Conservation (phyloP, 2,113 vertebrate species). For the Tachysurus fulvidraco region DNA sequence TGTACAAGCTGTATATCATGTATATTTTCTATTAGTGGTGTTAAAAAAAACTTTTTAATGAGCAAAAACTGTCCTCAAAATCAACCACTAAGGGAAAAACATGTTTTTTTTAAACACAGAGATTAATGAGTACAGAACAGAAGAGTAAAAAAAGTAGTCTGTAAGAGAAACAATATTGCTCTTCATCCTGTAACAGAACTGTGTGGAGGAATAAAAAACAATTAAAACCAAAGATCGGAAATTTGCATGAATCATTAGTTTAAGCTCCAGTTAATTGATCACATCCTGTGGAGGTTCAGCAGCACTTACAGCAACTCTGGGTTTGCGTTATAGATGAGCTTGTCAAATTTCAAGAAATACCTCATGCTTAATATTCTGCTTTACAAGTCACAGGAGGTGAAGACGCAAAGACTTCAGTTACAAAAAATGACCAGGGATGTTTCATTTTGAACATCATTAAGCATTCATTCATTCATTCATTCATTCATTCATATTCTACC, state of each 20-base stretch:
- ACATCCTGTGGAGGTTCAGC: conserved; percentile 9
- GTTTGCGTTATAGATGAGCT: conserved; percentile 20
- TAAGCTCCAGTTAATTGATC: conserved; percentile 28
- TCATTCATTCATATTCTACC: no score
- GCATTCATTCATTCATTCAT: no score
- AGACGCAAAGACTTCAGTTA: background rate
- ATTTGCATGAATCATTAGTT: conserved; percentile 39
- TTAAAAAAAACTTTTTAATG: no score
- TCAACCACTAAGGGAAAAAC: no score
- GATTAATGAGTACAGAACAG: conserved; percentile 32
- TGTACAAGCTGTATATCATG: background rate
- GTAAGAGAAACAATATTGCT: conserved; percentile 46
- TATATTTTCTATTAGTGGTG: background rate
- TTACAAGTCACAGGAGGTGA: background rate
- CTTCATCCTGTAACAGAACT: conserved; percentile 33
- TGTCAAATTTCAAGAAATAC: background rate
- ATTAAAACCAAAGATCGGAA: conserved; percentile 28
- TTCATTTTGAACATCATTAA: no score
- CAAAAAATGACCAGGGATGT: no score
- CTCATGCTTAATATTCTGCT: conserved; percentile 8
- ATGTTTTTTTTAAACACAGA: conserved; percentile 15
- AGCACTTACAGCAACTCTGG: conserved; percentile 12
- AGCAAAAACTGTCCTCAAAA: no score
- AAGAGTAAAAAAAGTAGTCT: no score
- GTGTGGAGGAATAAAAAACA: background rate